Evolutionary conservation across 2,797 vertebrate genomes (phyloP).

Genomic region (Rhabdophis nuchalis): DNA sequence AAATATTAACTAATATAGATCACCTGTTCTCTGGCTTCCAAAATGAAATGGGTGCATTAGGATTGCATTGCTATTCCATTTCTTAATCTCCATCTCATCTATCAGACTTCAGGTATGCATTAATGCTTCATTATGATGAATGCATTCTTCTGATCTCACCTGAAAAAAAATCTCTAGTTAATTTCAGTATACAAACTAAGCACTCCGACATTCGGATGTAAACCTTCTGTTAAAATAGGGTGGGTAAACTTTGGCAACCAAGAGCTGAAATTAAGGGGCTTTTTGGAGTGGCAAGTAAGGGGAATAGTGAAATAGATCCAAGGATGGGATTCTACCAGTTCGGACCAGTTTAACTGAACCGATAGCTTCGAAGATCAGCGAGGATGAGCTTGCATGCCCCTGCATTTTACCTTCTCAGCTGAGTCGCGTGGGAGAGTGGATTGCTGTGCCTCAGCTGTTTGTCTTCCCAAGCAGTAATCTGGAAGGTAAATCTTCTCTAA

Average conservation of each 20-base stretch:
- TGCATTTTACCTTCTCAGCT: too few species aligned
- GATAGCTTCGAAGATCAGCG: too few species aligned
- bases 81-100: not conserved
- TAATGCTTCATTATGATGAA: not conserved
- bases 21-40: not conserved
- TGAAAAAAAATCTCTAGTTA: not conserved
- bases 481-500: too few species aligned
- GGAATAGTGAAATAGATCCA: not conserved
- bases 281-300: not conserved
- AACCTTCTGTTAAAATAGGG: not conserved
- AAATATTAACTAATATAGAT: not conserved
- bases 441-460: too few species aligned
- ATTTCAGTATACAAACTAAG: not conserved
- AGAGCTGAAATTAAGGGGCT: not conserved
- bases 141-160: not conserved
- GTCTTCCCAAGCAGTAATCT: too few species aligned
- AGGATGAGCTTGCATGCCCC: too few species aligned
- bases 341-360: too few species aligned
- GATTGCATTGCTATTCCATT: not conserved
- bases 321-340: too few species aligned
- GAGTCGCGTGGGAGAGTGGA: too few species aligned
- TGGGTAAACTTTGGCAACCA: not conserved
- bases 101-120: not conserved
- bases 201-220: not conserved
- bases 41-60: not conserved